Evolutionary conservation across 2,113 vertebrate species (phyloP).

Genomic region (Nothobranchius furzeri): DNA sequence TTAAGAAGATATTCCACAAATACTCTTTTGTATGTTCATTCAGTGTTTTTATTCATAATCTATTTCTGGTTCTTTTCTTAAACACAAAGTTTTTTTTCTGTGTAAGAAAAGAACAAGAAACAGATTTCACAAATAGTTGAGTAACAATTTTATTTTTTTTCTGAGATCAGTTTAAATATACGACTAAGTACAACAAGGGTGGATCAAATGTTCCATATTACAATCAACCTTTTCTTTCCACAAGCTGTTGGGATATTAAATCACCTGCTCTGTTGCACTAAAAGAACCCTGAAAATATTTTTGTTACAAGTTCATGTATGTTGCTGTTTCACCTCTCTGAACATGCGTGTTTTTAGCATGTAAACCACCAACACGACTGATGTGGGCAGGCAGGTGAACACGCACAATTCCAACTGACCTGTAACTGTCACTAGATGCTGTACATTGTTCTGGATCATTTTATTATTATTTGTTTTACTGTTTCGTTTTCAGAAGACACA

Average conservation of each 20-base stretch:
- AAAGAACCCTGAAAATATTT: constrained; percentile 24
- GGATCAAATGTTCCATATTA: constrained; percentile 51
- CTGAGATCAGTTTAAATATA: constrained; percentile 17
- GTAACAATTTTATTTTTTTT: neutral
- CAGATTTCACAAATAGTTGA: neutral
- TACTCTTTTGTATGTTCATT: too few species aligned
- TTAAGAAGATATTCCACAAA: too few species aligned
- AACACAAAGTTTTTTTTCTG: too few species aligned
- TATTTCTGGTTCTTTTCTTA: too few species aligned
- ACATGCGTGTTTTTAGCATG: constrained; percentile 15
- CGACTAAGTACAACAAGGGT: constrained; percentile 9
- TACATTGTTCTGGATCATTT: constrained; percentile 30
- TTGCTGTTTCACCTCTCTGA: constrained; percentile 31
- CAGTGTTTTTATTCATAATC: too few species aligned
- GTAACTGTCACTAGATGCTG: constrained; percentile 39
- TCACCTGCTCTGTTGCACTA: constrained; percentile 26
- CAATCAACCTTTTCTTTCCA: constrained; percentile 32
- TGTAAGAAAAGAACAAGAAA: too few species aligned
- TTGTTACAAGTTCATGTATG: constrained; percentile 25
- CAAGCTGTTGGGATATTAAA: constrained; percentile 32
- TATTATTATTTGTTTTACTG: constrained; percentile 46
- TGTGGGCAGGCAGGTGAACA: constrained; percentile 25
- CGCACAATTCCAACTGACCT: constrained; percentile 37
- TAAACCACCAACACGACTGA: constrained; percentile 4
- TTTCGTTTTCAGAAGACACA: constrained; percentile 41